These are phyloP conservation scores for Ips typographus DNA, from an alignment of 1,140 invertebrate genomes.

Conservation along the genomic window DNA sequence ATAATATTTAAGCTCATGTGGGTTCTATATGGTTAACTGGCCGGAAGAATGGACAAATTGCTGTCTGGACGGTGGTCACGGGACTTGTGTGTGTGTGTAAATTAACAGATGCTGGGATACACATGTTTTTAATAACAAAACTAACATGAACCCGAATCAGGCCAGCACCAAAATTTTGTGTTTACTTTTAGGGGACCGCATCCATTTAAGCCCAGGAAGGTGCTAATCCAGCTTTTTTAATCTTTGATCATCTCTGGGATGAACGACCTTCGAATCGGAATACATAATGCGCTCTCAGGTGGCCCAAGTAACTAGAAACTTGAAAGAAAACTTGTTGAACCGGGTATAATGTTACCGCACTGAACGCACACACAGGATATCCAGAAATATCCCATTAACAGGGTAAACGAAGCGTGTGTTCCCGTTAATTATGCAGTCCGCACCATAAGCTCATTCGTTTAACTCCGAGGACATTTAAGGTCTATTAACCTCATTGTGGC, in stretches of 20 bases:
- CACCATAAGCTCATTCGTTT: not conserved
- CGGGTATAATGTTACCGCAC: not conserved
- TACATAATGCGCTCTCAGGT: not conserved
- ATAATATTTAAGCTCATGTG: not conserved
- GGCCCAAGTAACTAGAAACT: not conserved
- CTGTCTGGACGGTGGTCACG: not conserved
- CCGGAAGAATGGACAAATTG: not conserved
- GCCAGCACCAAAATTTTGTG: not conserved
- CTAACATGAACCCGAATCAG: not conserved
- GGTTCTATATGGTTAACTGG: not conserved
- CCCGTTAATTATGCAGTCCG: constrained; percentile 8
- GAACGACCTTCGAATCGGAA: not conserved
- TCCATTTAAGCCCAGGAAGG: not conserved
- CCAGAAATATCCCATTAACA: constrained; percentile 5
- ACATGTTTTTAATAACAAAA: not conserved
- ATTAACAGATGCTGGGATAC: too few species aligned
- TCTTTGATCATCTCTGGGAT: not conserved
- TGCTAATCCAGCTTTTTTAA: not conserved
- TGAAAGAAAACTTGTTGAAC: not conserved
- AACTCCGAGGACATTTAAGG: constrained; percentile 6
- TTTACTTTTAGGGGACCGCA: not conserved
- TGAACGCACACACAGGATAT: not conserved
- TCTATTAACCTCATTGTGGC: constrained; percentile 7
- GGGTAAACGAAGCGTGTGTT: not conserved
- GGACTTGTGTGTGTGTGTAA: too few species aligned